Evolutionary conservation across 1,140 invertebrate genomes (phyloP).

Genomic region (Lepidostoma basale): DNA sequence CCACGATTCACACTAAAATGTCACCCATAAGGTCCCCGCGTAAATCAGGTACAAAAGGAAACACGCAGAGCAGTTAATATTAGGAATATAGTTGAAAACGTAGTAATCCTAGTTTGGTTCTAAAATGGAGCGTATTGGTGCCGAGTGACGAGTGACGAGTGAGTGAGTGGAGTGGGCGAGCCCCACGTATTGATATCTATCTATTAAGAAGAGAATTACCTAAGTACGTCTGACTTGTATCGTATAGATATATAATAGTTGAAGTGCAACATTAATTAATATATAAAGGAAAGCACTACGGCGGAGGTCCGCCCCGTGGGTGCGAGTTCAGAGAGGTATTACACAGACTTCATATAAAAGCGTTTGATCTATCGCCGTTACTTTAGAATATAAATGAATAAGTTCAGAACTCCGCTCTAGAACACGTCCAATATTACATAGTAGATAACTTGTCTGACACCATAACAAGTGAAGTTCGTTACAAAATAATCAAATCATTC

Average conservation of each 20-base stretch:
- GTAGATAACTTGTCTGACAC: not conserved
- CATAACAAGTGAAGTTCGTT: conserved; percentile 7
- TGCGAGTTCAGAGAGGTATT: not conserved
- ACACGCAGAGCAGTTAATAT: conserved; percentile 25
- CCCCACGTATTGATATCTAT: too few species aligned
- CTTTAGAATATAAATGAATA: conserved; percentile 8
- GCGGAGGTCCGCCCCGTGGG: not conserved
- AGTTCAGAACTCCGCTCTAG: not conserved
- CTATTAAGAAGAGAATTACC: conserved; percentile 27
- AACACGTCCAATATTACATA: not conserved
- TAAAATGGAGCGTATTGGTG: conserved; percentile 29
- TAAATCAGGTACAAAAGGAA: conserved; percentile 16
- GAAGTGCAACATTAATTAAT: conserved; percentile 27
- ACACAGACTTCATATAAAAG: conserved; percentile 8
- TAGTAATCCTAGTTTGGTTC: conserved; percentile 17
- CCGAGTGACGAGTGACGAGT: too few species aligned
- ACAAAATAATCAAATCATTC: not conserved
- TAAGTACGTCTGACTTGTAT: conserved; percentile 32
- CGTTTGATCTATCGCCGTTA: conserved; percentile 1
- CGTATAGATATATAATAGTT: conserved; percentile 26
- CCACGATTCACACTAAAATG: conserved; percentile 30
- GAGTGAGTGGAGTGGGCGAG: too few species aligned
- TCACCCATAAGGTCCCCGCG: conserved; percentile 4
- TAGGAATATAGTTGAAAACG: conserved; percentile 17
- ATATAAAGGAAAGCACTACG: conserved; percentile 8